Evolutionary conservation across 2,113 vertebrate genomes (phyloP).

Genomic region (Pica pica): DNA sequence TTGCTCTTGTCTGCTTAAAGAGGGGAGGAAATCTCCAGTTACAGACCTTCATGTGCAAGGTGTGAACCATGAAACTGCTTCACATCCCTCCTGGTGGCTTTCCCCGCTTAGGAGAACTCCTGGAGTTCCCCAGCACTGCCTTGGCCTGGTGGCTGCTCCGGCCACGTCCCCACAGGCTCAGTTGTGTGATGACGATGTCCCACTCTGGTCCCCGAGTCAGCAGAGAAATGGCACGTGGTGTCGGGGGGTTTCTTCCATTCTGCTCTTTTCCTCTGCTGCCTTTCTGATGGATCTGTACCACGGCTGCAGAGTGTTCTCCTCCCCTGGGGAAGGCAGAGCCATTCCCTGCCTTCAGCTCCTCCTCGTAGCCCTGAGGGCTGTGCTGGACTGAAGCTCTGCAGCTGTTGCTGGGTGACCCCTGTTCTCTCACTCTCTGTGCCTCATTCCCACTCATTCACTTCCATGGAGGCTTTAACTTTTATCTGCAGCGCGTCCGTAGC

Average conservation of each 20-base stretch:
- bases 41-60: background rate
- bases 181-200: rapidly evolving
- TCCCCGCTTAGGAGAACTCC: background rate
- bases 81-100: background rate
- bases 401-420: rapidly evolving
- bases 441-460: background rate
- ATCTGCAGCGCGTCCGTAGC: rapidly evolving
- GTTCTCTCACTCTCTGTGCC: rapidly evolving
- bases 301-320: rapidly evolving
- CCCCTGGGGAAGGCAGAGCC: background rate
- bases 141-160: background rate
- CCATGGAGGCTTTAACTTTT: background rate
- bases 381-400: rapidly evolving
- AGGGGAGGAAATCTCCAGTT: background rate
- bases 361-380: rapidly evolving
- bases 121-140: background rate
- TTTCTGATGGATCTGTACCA: background rate
- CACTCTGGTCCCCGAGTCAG: background rate
- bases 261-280: rapidly evolving
- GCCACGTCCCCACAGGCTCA: rapidly evolving
- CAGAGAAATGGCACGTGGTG: rapidly evolving
- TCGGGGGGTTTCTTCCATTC: background rate
- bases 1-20: background rate
- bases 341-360: background rate
- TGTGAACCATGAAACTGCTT: background rate